Evolutionary conservation across 35 echinoderm and acorn worm species (phyloP), one percentile per base, ranked within the genome.

Genomic region (Ophiothrix spiculata): DNA sequence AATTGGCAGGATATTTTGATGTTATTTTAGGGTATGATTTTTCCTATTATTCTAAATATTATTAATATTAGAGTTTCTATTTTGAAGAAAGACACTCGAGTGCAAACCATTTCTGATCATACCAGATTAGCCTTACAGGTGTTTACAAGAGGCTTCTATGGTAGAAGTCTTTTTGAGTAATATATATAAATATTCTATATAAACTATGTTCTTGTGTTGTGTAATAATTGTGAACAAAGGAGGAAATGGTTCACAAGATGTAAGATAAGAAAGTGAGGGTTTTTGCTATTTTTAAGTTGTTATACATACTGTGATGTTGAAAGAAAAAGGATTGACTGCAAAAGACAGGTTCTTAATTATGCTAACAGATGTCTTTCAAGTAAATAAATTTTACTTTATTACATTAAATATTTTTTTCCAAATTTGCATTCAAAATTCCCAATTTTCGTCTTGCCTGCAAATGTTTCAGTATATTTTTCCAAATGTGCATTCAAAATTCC

Each of bases 11-110:
- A 4, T 69, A 69, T 69, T 69, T 69, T 69, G 23, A 69, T 69
- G 60, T 15, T 69, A n/a, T 69, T 69, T 69, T 28, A 69, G 60
- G 60, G 60, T 69, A 69, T 49, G 19, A 10, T 49, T 10, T 69
- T 25, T 15, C 60, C 3, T 69, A 69, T 69, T 69, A 28, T 69
- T 69, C 17, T 69, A 28, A 69, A 69, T 69, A 69, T 69, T 69
- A 69, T 12, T 69, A 69, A 12, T 54, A 54, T 69, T 69, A 69
- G 60, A 69, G 60, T 69, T 69, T 69, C 60, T 69, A 69, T 69
- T 69, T 69, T 69, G 60, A 69, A 19, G 60, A 69, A 15, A 25
- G 16, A 69, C 29, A 28, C 60, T 25, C 17, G 17, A 25, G 2
- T 69, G 60, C 17, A 25, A 15, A 69, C 29, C 16, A 11, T 11